A percentile compares a stretch with the other conserved stretches of the same genome.
phyloP scores from a whole-genome alignment of 2,797 vertebrate species.

The Gastrophryne carolinensis region DNA sequence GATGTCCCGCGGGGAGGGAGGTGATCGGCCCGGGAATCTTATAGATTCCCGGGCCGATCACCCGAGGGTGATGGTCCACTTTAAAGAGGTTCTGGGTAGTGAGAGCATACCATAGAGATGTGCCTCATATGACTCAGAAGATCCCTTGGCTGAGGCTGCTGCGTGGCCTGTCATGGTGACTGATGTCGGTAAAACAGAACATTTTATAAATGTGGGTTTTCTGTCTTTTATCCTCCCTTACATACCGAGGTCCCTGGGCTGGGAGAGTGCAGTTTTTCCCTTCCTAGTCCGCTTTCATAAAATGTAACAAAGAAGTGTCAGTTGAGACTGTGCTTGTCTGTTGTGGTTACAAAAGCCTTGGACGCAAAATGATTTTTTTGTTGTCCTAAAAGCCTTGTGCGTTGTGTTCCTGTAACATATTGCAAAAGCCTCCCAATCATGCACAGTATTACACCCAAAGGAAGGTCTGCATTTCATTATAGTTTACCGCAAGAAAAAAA shows the following conservation, averaged over 20 bases:
- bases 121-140: slow-evolving; percentile 10
- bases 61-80: no score
- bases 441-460: neutral
- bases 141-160: slow-evolving; percentile 5
- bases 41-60: no score
- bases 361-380: neutral
- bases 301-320: neutral
- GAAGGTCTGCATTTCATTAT: neutral
- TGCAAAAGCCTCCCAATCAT: neutral
- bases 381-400: neutral
- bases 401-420: neutral
- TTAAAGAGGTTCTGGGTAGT: slow-evolving; percentile 19
- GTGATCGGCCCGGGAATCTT: no score
- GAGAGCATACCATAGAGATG: slow-evolving; percentile 19
- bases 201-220: slow-evolving; percentile 12
- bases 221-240: neutral
- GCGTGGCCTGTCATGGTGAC: slow-evolving; percentile 3
- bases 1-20: no score
- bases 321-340: neutral
- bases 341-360: neutral
- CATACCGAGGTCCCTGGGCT: neutral
- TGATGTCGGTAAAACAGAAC: slow-evolving; percentile 23
- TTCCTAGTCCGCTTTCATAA: neutral
- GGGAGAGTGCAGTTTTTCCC: neutral
- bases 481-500: neutral